Conservation (phyloP, 2,113 vertebrate genomes). For the Sinosuthora webbiana region DNA sequence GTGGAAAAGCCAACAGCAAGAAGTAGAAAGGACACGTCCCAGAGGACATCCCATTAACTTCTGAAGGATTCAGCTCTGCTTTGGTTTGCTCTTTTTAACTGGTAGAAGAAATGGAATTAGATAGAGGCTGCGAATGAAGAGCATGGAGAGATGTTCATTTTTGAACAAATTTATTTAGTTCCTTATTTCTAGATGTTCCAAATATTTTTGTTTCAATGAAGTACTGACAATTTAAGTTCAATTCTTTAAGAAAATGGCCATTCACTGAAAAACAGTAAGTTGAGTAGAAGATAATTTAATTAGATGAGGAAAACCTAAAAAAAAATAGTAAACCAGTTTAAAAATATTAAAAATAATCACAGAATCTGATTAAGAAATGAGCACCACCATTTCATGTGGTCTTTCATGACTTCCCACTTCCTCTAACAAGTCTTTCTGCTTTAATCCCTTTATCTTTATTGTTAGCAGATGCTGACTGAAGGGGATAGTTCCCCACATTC, state of each 20-base stretch:
- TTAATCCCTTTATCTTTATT: slow-evolving; percentile 31
- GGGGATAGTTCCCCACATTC: slow-evolving; percentile 12
- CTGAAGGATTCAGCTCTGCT: neutral
- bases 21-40: neutral
- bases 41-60: neutral
- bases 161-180: neutral
- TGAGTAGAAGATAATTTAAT: neutral
- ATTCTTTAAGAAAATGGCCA: neutral
- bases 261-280: neutral
- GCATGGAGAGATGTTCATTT: neutral
- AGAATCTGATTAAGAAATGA: neutral
- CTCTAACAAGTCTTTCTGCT: neutral
- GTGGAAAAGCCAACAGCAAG: neutral
- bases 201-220: neutral
- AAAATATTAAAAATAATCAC: neutral
- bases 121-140: too few relatives aligned
- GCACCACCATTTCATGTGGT: neutral
- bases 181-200: neutral
- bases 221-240: neutral
- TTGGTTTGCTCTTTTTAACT: neutral
- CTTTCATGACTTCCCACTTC: neutral
- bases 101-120: neutral
- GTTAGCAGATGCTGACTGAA: slow-evolving; percentile 48
- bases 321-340: neutral
- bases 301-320: neutral